phyloP scores from a whole-genome alignment of 1,140 invertebrate genomes.

The Drosophila teissieri region DNA sequence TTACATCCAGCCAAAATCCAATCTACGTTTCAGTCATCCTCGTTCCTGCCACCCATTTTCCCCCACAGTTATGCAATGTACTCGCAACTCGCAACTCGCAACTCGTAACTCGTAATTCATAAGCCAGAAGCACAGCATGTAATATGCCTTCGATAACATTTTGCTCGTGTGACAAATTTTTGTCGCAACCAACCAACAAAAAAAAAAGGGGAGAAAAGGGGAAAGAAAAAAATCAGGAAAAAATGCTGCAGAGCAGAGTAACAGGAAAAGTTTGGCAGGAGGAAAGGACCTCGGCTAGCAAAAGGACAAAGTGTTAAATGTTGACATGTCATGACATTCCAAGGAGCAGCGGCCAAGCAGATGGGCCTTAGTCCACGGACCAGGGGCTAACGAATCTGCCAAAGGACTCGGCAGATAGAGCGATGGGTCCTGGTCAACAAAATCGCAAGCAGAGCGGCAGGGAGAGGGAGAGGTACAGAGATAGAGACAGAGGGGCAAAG shows the following conservation, averaged over 20 bases:
- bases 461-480: not conserved
- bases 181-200: slow-evolving; percentile 36
- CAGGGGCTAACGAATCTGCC: slow-evolving; percentile 23
- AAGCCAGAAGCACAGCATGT: slow-evolving; percentile 39
- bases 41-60: not conserved
- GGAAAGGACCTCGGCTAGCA: slow-evolving; percentile 30
- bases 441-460: not conserved
- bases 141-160: slow-evolving; percentile 79
- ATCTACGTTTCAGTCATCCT: slow-evolving; percentile 11
- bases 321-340: slow-evolving; percentile 82
- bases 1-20: slow-evolving; percentile 22
- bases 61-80: slow-evolving; percentile 29
- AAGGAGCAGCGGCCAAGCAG: slow-evolving; percentile 56
- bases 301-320: slow-evolving; percentile 75
- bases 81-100: not conserved
- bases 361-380: slow-evolving; percentile 30
- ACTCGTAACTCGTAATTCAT: slow-evolving; percentile 61
- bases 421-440: slow-evolving; percentile 55
- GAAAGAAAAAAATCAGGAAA: not conserved
- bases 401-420: slow-evolving; percentile 19
- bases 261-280: slow-evolving; percentile 57
- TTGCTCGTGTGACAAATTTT: slow-evolving; percentile 78
- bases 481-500: slow-evolving; percentile 20
- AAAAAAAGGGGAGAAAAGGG: not conserved
- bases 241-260: slow-evolving; percentile 28